Base-by-base conservation (phyloP, 2,797 vertebrate species). In the Spea hammondii region DNA sequence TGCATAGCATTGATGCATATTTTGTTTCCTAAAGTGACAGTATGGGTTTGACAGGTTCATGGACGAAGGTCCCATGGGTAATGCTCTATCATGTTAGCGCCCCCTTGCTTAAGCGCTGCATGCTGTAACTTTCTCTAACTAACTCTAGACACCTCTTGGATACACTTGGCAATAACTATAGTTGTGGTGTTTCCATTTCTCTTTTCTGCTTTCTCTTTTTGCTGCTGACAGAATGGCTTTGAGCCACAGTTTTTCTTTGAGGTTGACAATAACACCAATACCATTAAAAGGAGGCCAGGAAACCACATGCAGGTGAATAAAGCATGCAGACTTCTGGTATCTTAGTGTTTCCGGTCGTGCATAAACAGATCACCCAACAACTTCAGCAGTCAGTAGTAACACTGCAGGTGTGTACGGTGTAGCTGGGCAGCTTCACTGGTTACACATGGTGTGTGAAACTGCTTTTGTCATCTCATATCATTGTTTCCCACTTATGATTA, bases 201-300 rank as follows among this genome's bases (percentile, higher is more conserved):
- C 74, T 51, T 72, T 73, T 84, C 80, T 88, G 79, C 87, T 84
- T 83, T 76, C 53, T 55, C 46, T 85, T 76, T 84, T 64, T 84
- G 70, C 78, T 82, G 65, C 86, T 87, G 77, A 87, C 87, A 91
- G 90, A 93, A 89, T 89, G 91, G 89, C 82, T 91, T 90, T 88
- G 88, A 91, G 86, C 88, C 89, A 83, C 84, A 91, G 83, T 88
- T 91, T 89, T 89, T 92, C 79, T 92, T 93, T 94, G 92, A 93
- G 87, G 85, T 89, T 87, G 92, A 93, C 90, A 91, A 8, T 88
- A 90, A 92, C 85, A 93, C 90, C 85, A 90, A 91, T 89, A 93
- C 91, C 81, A 91, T 93, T 90, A 93, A 93, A 89, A 94, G 90
- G 70, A 87, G 88, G 77, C 91, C 91, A 83, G 89, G 89, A 85